phyloP scores from a whole-genome alignment of 1,140 invertebrate species.

The Drosophila quadrilineata region DNA sequence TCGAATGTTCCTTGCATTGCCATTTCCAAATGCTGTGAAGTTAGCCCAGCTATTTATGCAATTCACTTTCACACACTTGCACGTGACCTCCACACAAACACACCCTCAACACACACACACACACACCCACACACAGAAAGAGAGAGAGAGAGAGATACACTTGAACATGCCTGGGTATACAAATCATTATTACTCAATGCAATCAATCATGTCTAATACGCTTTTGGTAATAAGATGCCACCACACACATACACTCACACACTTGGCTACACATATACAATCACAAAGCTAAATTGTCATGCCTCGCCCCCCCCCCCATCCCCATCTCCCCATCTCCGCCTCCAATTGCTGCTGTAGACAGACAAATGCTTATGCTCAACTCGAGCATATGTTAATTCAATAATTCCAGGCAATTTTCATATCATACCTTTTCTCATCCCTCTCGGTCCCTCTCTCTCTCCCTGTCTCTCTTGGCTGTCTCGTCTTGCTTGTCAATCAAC shows the following conservation, averaged over 20 bases:
- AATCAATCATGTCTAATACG: conserved; percentile 79
- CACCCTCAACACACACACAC: neutral
- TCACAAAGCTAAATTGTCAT: conserved; percentile 20
- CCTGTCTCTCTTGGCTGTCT: conserved; percentile 21
- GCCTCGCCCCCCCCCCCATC: neutral
- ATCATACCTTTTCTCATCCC: conserved; percentile 77
- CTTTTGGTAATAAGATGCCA: conserved; percentile 78
- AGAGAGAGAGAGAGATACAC: conserved; percentile 22
- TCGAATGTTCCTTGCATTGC: too few species aligned
- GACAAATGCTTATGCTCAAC: conserved; percentile 66
- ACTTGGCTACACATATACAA: conserved; percentile 10
- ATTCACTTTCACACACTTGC: conserved; percentile 64
- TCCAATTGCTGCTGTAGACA: conserved; percentile 12
- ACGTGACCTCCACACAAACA: conserved; percentile 52
- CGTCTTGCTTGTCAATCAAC: conserved; percentile 63
- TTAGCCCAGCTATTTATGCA: conserved; percentile 43
- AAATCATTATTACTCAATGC: conserved; percentile 76
- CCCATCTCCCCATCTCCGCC: neutral
- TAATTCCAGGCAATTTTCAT: conserved; percentile 80
- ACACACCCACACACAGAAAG: conserved; percentile 9
- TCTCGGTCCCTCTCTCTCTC: conserved; percentile 26
- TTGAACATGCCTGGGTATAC: conserved; percentile 45
- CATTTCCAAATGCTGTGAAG: too few species aligned
- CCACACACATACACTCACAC: conserved; percentile 42
- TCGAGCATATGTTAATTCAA: conserved; percentile 79